Evolutionary conservation across 2,888 invertebrate genomes (phyloP), one percentile per base, ranked within the genome.

Genomic region (Hydroisotoma schaefferi): DNA sequence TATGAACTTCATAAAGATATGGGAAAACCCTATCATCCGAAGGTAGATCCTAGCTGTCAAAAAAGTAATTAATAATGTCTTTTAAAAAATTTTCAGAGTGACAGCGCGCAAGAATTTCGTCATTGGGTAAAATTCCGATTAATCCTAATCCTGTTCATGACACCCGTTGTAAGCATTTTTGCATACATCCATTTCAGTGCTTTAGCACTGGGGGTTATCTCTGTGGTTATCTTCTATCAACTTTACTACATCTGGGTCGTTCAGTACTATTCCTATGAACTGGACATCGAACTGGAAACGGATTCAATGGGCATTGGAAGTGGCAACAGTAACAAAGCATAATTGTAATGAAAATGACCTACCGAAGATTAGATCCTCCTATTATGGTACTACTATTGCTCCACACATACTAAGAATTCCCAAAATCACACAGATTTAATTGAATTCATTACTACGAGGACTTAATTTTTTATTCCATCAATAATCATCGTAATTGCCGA

Each of bases 191-290:
- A 67, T 47, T 67, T 64, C 58, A 59, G 67, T 52, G 53, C 63
- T 38, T 54, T 64, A 27, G 63, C 64, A 55, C 49, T 67, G 38
- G 57, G 59, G 27, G 57, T 67, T 44, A 37, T 67, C 26, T 57
- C 54, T 44, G 62, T 67, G 22, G 54, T 64, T 48, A 53, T 62
- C 46, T 56, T 65, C 40, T 69, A 69, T 55, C 67, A 69, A 46
- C 23, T 67, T n/a, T 67, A 67, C 47, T 69, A 69, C 38, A 48
- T 69, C 23, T 65, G 65, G 56, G 67, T 67, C 26, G 69, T 69
- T 51, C 55, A 59, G 48, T 69, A 65, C 55, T 69, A 67, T 55
- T 66, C 59, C 63, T 67, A 65, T 46, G 67, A 69, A 54, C 59
- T 67, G 57, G 69, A 69, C 55, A 65, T 67, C 46, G 60, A 65